These are phyloP conservation scores for Urocolius indicus DNA, from an alignment of 2,113 vertebrate genomes.

Conservation along the genomic window DNA sequence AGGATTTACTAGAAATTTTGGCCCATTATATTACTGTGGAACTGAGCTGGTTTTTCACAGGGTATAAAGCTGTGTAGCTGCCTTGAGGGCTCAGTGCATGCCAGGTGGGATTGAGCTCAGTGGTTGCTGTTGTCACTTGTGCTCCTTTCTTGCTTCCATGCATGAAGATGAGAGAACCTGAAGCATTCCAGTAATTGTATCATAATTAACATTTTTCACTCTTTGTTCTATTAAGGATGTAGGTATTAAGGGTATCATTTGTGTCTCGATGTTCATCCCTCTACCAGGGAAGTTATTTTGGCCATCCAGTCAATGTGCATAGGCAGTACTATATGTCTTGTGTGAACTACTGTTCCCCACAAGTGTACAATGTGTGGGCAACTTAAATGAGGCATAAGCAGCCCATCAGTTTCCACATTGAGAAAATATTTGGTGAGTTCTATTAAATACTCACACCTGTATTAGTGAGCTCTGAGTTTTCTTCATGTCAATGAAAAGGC, in stretches of 20 bases:
- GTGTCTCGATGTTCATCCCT: background rate
- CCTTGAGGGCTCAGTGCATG: background rate
- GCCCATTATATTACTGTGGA: background rate
- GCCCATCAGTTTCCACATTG: background rate
- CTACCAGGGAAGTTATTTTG: background rate
- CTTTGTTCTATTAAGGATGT: background rate
- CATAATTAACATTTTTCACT: background rate
- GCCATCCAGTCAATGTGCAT: background rate
- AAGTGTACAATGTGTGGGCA: background rate
- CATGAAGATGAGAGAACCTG: background rate
- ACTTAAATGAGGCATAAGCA: background rate
- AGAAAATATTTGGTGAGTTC: background rate
- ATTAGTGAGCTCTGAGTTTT: background rate
- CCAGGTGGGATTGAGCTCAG: accelerated
- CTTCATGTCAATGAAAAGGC: background rate
- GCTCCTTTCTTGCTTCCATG: background rate
- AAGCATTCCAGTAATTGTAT: background rate
- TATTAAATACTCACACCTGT: background rate
- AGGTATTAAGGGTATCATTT: background rate
- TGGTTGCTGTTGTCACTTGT: background rate
- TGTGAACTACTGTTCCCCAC: background rate
- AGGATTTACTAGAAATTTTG: background rate
- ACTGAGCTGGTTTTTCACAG: background rate
- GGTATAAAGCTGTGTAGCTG: background rate
- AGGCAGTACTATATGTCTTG: background rate